Percentiles rank a stretch among this genome's conserved stretches.
phyloP scores from a whole-genome alignment of 2,113 vertebrate species.

The Ciconia boyciana region DNA sequence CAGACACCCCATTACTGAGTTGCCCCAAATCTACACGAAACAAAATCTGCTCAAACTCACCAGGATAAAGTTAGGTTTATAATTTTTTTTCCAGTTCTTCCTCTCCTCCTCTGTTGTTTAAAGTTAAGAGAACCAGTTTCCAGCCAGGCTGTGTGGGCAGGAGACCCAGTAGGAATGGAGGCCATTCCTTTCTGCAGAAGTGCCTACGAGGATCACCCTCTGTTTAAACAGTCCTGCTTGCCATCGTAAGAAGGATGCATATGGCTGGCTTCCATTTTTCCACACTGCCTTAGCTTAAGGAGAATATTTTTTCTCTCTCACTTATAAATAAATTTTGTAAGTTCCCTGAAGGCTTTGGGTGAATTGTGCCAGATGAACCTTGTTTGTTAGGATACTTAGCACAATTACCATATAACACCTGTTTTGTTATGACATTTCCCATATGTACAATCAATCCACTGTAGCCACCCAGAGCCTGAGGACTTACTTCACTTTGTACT shows the following conservation, averaged over 20 bases:
- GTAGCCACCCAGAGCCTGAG: not conserved
- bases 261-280: not conserved
- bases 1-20: not conserved
- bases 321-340: not conserved
- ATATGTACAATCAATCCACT: not conserved
- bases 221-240: not conserved
- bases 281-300: not conserved
- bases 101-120: not conserved
- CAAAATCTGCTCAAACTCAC: not conserved
- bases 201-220: not conserved
- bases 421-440: constrained; percentile 14
- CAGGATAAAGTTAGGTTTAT: not conserved
- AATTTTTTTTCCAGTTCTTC: not conserved
- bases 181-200: not conserved
- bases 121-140: not conserved
- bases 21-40: not conserved
- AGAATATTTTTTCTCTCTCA: not conserved
- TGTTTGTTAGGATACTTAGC: constrained; percentile 20
- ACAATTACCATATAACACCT: not conserved
- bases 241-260: not conserved
- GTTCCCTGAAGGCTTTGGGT: not conserved
- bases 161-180: not conserved
- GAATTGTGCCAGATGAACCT: not conserved
- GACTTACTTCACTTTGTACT: not conserved
- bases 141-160: not conserved